Conservation (phyloP, 2,113 vertebrate species). For the Chaetodon trifascialis region DNA sequence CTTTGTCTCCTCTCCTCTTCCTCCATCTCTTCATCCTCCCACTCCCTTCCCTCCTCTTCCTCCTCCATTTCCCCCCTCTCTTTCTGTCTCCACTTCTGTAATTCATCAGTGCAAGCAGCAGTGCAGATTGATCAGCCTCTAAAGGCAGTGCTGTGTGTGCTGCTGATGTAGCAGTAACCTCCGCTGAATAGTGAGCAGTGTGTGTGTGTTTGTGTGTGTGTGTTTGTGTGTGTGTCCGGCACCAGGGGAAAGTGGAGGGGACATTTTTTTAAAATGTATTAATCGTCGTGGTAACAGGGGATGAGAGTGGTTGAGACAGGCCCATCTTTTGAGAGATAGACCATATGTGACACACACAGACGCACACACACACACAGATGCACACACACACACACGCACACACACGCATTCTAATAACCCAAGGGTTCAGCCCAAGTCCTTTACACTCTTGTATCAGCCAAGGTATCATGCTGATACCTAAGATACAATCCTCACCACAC, state of each 20-base stretch:
- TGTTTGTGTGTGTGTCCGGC: conserved; percentile 28
- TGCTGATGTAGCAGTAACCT: conserved; percentile 86
- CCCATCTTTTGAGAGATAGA: conserved; percentile 74
- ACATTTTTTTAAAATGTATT: conserved; percentile 88
- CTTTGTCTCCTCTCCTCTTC: conserved; percentile 42
- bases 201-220: conserved; percentile 56
- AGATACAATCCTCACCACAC: conserved; percentile 44
- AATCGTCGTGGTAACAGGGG: conserved; percentile 81
- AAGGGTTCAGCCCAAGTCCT: conserved; percentile 67
- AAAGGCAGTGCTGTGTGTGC: conserved; percentile 80
- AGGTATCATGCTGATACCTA: conserved; percentile 29
- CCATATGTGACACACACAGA: conserved; percentile 59
- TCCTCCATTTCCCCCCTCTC: conserved; percentile 22
- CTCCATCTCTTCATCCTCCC: conserved; percentile 25
- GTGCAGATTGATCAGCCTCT: conserved; percentile 90
- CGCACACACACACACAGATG: conserved; percentile 50
- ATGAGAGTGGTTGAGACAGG: conserved; percentile 82
- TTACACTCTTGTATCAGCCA: conserved; percentile 50
- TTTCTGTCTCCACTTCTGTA: conserved; percentile 81
- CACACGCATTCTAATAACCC: conserved; percentile 66
- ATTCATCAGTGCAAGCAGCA: conserved; percentile 88
- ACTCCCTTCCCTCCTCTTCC: neutral
- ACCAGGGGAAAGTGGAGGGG: conserved; percentile 83
- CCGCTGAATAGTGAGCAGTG: conserved; percentile 81
- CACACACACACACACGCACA: conserved; percentile 47